Base-by-base conservation (phyloP, 2,113 vertebrate genomes). In the Oncorhynchus nerka region DNA sequence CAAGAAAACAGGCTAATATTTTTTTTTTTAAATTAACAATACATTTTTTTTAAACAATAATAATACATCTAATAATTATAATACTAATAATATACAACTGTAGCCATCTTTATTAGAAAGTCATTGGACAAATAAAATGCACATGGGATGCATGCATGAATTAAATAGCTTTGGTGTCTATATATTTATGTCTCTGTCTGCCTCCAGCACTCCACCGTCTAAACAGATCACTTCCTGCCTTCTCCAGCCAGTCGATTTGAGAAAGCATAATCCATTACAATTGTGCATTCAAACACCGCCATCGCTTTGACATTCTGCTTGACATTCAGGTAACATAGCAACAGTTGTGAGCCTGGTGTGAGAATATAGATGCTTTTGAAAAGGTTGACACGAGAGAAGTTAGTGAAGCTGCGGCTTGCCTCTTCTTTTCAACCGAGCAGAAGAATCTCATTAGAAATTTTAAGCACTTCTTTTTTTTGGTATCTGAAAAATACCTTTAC, bases 321-420 rank as follows among this genome's bases (percentile, higher is more conserved):
- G 92, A 93, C 90, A 94, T 94, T 93, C 92, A 92, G 92, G 90
- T 91, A 92, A 89, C 91, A 86, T 90, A 90, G 92, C 92, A 92
- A 91, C 83, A 81, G 83, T 88, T 87, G 87, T 85, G 89, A 85
- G 92, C 87, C 87, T 71, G 78, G 87, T 82, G 81, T 82, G 90
- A 92, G 89, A 90, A 90, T 91, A 90, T 84, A 90, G 86, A 88
- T 88, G 88, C 84, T 89, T 89, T 85, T 92, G 91, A 92, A 93
- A 93, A 94, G 92, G 92, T 92, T 91, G 92, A 92, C 86, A 90
- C 84, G 87, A 88, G 78, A 76, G 77, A 76, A 51, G 84, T 55
- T 80, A 65, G 75, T 34, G 75, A 68, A 65, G 59, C 75, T 83
- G 68, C 62, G 67, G 78, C 80, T 79, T 4, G 49, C 49, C 49